Conservation (phyloP, 2,113 vertebrate species). For the Ochotona curzoniae region DNA sequence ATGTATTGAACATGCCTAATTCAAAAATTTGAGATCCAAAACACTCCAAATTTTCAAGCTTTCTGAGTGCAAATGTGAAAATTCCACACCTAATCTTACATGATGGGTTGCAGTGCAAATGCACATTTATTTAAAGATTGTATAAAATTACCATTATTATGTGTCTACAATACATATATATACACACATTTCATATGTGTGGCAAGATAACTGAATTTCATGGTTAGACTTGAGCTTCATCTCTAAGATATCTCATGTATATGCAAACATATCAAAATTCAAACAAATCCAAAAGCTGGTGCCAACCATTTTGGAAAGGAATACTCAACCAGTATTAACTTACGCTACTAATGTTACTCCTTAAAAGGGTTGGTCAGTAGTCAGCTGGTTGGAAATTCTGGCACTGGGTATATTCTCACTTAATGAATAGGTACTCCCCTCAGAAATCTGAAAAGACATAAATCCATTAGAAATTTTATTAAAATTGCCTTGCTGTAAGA, state of each 20-base stretch:
- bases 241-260: background rate
- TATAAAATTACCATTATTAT: background rate
- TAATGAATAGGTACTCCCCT: conserved; percentile 51
- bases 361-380: conserved; percentile 41
- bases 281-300: background rate
- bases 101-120: background rate
- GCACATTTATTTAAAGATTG: background rate
- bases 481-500: background rate
- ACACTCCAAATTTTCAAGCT: background rate
- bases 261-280: background rate
- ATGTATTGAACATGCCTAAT: background rate
- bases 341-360: conserved; percentile 72
- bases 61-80: background rate
- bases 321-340: conserved; percentile 35
- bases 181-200: background rate
- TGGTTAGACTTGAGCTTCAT: background rate
- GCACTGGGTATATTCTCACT: conserved; percentile 65
- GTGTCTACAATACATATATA: background rate
- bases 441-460: conserved; percentile 80
- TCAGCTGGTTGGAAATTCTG: conserved; percentile 49
- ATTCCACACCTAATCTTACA: background rate
- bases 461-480: background rate
- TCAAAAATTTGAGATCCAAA: background rate
- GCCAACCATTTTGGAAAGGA: background rate
- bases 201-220: background rate